Conservation (phyloP, 2,113 vertebrate genomes). For the Carassius carassius region DNA sequence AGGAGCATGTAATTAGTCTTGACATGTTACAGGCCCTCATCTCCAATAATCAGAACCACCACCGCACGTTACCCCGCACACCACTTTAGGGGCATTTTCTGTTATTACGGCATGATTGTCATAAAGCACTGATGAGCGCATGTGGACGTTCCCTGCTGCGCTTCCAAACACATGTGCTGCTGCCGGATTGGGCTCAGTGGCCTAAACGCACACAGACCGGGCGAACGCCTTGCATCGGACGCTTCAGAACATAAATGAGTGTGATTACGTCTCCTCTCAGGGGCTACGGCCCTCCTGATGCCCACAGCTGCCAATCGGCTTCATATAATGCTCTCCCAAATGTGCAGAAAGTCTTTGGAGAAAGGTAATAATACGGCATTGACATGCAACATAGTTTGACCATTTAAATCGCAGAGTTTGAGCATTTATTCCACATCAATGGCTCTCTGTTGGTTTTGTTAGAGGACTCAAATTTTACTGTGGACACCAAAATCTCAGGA, state of each 20-base stretch:
- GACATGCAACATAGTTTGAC: neutral
- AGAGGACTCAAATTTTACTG: neutral
- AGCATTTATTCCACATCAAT: neutral
- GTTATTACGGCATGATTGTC: constrained; percentile 92
- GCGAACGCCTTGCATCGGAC: neutral
- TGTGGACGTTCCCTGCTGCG: constrained; percentile 56
- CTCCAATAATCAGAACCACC: constrained; percentile 96
- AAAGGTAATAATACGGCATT: neutral
- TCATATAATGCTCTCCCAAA: neutral
- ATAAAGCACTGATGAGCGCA: constrained; percentile 74
- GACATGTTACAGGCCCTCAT: constrained; percentile 92
- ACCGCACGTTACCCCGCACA: constrained; percentile 70
- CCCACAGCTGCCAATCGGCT: neutral
- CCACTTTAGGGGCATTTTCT: constrained; percentile 82
- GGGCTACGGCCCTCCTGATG: neutral
- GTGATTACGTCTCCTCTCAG: neutral
- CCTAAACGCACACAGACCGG: constrained; percentile 14
- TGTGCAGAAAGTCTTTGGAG: neutral
- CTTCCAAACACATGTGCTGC: constrained; percentile 68
- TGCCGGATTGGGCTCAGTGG: neutral
- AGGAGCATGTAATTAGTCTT: constrained; percentile 92
- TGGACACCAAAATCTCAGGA: neutral
- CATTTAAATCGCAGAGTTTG: neutral
- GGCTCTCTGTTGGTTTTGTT: neutral
- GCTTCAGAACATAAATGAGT: neutral